Evolutionary conservation across 2,113 vertebrate genomes (phyloP), one percentile per base, ranked within the genome.

Genomic region (Pterocles burchelli): DNA sequence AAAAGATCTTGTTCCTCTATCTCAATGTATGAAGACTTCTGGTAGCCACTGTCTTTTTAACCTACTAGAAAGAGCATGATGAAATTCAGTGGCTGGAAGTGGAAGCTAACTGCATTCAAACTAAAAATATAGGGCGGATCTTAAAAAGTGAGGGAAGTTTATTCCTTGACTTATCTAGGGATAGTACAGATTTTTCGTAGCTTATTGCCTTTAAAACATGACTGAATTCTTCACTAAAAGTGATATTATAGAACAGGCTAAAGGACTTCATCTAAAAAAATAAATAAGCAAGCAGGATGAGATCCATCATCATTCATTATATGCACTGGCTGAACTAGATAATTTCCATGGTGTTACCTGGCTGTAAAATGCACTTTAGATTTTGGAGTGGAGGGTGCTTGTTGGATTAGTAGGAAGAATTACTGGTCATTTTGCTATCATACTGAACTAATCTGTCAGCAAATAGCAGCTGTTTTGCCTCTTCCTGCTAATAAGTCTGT

Each of bases 111-210:
- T 38, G 21, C 28, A 45, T 85, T 87, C 31, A 81, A 77, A 91
- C 14, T 13, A 49, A 62, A 90, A 76, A 28, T 49, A 45, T 0
- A 22, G 46, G 62, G 24, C 21, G 57, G 13, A 12, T 90, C 21
- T 72, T 67, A 49, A 62, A 62, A 83, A 82, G n/a, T 6, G 15
- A 49, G 29, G 13, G 28, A 25, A 48, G 9, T 24, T 58, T 71
- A 12, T 90, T 81, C n/a, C 12, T 41, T 77, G 11, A 12, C 12
- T 34, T 74, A 16, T 0, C 0, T 38, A 49, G 34, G 16, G 9
- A 19, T 61, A 61, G 46, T 51, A 55, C 10, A 38, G 72, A 59
- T 55, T 57, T 11, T 74, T 81, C 0, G 1, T 48, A 19, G 31
- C 5, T 75, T 84, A 58, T 7, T 5, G 3, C 26, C 10, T 36